Conservation (phyloP, 2,113 vertebrate species). For the Psilopsiagon aymara region DNA sequence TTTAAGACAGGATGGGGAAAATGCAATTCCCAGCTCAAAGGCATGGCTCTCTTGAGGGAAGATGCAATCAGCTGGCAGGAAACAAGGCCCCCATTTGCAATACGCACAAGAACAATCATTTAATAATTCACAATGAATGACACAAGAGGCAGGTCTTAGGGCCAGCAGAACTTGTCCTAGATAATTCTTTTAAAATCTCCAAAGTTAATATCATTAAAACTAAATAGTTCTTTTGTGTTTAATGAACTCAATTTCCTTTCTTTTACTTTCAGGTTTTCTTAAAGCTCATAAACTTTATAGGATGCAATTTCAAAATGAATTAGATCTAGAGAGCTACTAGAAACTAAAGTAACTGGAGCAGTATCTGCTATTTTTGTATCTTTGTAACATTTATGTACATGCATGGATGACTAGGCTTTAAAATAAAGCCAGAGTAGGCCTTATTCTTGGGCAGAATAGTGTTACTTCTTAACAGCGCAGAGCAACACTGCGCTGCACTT, state of each 20-base stretch:
- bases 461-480: neutral
- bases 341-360: conserved; percentile 14
- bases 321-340: neutral
- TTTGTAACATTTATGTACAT: neutral
- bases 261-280: conserved; percentile 3
- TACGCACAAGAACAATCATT: conserved; percentile 71
- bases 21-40: conserved; percentile 61
- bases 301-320: neutral
- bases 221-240: neutral
- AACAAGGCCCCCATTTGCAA: conserved; percentile 64
- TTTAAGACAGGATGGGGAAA: conserved; percentile 25
- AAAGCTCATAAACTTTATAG: conserved; percentile 26
- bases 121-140: conserved; percentile 69
- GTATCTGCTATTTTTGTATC: neutral
- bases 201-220: conserved; percentile 21
- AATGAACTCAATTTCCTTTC: neutral
- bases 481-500: neutral
- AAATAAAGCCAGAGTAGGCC: neutral
- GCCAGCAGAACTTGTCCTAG: conserved; percentile 45
- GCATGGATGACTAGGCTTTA: neutral
- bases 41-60: conserved; percentile 68
- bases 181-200: neutral
- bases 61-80: conserved; percentile 73
- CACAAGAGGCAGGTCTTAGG: conserved; percentile 33
- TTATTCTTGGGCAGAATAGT: neutral